Percentiles rank a stretch among this genome's conserved stretches.
These are phyloP conservation scores for Anorthoa munda DNA, from an alignment of 2,888 invertebrate genomes.

Conservation along the genomic window DNA sequence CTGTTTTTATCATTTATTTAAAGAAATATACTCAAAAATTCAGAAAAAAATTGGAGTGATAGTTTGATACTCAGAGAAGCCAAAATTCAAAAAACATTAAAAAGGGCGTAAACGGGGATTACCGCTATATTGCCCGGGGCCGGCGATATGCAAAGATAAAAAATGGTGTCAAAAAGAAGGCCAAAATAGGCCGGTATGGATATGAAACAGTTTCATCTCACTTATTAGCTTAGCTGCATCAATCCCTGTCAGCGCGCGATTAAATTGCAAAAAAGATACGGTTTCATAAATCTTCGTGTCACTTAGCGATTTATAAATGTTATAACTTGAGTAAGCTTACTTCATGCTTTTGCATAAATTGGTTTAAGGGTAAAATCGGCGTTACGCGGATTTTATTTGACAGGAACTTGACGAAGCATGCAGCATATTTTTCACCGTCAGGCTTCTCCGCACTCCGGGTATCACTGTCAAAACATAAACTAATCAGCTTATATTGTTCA, in stretches of 20 bases:
- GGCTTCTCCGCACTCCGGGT: neutral
- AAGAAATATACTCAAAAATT: too few species aligned
- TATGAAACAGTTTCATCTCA: constrained; percentile 53
- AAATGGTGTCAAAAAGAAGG: constrained; percentile 35
- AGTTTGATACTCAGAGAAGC: too few species aligned
- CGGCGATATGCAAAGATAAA: constrained; percentile 44
- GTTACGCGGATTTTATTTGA: constrained; percentile 8
- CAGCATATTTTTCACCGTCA: neutral
- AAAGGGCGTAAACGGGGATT: too few species aligned
- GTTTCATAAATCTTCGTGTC: constrained; percentile 61
- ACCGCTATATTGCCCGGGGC: too few species aligned
- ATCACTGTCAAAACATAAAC: neutral
- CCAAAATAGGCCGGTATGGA: constrained; percentile 40
- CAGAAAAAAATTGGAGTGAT: too few species aligned
- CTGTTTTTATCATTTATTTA: too few species aligned
- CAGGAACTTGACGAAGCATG: neutral
- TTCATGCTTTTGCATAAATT: constrained; percentile 3
- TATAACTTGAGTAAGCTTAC: constrained; percentile 30
- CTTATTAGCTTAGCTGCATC: constrained; percentile 38
- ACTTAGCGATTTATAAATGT: constrained; percentile 50
- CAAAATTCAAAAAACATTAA: too few species aligned
- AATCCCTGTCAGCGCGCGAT: constrained; percentile 46
- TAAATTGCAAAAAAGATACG: constrained; percentile 60
- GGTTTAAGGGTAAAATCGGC: neutral
- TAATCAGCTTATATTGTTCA: too few species aligned